phyloP scores from a whole-genome alignment of 2,888 invertebrate genomes.

The Tetragnatha montana region DNA sequence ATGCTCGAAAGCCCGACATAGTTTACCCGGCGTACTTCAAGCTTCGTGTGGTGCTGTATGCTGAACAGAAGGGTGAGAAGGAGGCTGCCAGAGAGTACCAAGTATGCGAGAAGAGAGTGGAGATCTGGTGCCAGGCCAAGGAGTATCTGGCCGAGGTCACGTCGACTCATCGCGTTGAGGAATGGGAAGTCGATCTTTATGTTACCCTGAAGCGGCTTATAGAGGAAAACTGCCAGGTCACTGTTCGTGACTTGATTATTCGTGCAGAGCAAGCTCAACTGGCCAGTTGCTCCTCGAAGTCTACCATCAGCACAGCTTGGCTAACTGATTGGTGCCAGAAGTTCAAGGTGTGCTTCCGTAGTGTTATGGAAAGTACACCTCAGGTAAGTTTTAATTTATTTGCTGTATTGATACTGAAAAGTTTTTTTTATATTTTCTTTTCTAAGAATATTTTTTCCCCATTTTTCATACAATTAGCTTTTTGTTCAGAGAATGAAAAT shows the following conservation, averaged over 20 bases:
- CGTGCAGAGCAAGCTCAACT: slow-evolving; percentile 64
- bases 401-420: no score
- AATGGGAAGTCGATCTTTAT: slow-evolving; percentile 67
- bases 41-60: slow-evolving; percentile 24
- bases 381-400: slow-evolving; percentile 27
- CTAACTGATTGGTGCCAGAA: slow-evolving; percentile 65
- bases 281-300: slow-evolving; percentile 36
- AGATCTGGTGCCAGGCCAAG: slow-evolving; percentile 59
- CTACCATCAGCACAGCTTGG: slow-evolving; percentile 60
- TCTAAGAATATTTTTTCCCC: no score
- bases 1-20: slow-evolving; percentile 40
- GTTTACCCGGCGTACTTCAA: slow-evolving; percentile 62
- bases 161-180: slow-evolving; percentile 39
- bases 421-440: no score
- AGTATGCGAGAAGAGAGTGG: slow-evolving; percentile 64
- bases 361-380: slow-evolving; percentile 66
- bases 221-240: slow-evolving; percentile 51
- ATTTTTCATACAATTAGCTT: no score
- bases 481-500: no score
- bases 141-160: slow-evolving; percentile 40
- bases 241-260: slow-evolving; percentile 61
- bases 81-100: slow-evolving; percentile 56
- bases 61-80: slow-evolving; percentile 59
- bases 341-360: slow-evolving; percentile 64
- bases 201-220: slow-evolving; percentile 57